phyloP scores from a whole-genome alignment of 2,888 invertebrate genomes.

The Chelonus formosanus region DNA sequence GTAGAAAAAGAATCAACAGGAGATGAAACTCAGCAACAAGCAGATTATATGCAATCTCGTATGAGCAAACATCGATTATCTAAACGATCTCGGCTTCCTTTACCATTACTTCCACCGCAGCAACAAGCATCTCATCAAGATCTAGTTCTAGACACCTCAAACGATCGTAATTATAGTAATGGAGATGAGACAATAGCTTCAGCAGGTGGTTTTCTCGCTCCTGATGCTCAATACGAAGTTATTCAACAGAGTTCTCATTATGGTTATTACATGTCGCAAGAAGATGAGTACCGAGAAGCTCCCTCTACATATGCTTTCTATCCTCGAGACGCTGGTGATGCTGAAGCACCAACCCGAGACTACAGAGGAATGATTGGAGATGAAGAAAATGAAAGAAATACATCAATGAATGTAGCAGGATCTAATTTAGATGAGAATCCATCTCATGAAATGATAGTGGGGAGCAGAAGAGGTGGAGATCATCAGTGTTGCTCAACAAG shows the following conservation, averaged over 20 bases:
- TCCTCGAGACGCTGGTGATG: constrained; percentile 12
- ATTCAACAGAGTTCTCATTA: constrained; percentile 65
- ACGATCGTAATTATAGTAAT: constrained; percentile 56
- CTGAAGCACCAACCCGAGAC: constrained; percentile 14
- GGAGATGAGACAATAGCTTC: constrained; percentile 53
- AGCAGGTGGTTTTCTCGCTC: constrained; percentile 67
- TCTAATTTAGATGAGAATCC: constrained; percentile 35
- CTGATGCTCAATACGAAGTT: constrained; percentile 73
- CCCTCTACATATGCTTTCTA: constrained; percentile 24
- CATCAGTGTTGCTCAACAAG: constrained; percentile 68
- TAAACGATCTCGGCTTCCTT: constrained; percentile 68
- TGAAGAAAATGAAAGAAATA: constrained; percentile 32
- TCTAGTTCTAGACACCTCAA: constrained; percentile 60
- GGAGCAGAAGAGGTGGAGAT: constrained; percentile 56
- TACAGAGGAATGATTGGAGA: constrained; percentile 16
- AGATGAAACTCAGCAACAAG: constrained; percentile 1
- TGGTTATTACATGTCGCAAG: constrained; percentile 53
- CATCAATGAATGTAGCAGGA: constrained; percentile 35
- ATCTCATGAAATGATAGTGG: constrained; percentile 48
- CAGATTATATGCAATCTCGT: constrained; percentile 29
- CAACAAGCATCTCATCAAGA: constrained; percentile 54
- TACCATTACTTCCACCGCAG: constrained; percentile 67
- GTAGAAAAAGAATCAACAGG: constrained; percentile 62
- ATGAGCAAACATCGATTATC: constrained; percentile 67
- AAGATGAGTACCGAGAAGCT: constrained; percentile 45